Conservation (phyloP, 2,888 invertebrate genomes). For the Eilema depressum region DNA sequence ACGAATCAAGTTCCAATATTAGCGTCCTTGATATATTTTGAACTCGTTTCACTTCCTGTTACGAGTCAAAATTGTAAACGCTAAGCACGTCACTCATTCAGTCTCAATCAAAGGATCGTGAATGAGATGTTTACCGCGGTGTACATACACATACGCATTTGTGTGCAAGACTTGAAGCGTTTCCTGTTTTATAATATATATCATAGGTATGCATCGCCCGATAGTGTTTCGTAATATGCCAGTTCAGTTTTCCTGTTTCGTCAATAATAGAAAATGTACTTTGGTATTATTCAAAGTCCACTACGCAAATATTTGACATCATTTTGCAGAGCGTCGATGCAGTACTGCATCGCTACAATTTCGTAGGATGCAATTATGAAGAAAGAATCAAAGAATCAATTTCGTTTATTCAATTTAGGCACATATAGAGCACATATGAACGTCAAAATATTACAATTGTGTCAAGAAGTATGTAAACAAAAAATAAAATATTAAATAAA, state of each 20-base stretch:
- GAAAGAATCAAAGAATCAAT: too few species aligned
- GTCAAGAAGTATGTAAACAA: too few species aligned
- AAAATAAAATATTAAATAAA: too few species aligned
- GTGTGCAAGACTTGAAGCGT: conserved; percentile 64
- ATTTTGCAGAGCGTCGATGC: conserved; percentile 15
- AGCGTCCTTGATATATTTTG: conserved; percentile 81
- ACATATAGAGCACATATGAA: too few species aligned
- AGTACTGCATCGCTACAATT: conserved; percentile 28
- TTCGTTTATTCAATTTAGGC: too few species aligned
- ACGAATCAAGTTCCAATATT: conserved; percentile 72
- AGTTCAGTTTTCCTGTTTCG: conserved; percentile 34
- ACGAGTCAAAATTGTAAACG: conserved; percentile 76
- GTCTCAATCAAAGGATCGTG: conserved; percentile 83
- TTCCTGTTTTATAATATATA: conserved; percentile 71
- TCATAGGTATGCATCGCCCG: conserved; percentile 38
- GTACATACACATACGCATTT: conserved; percentile 54
- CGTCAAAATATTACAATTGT: too few species aligned
- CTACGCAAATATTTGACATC: conserved; percentile 22
- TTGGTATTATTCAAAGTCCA: conserved; percentile 12
- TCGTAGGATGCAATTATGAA: conserved; percentile 22
- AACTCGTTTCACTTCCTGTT: conserved; percentile 83
- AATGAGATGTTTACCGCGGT: conserved; percentile 82
- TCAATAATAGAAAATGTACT: conserved; percentile 18
- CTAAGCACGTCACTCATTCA: conserved; percentile 84
- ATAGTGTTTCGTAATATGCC: conserved; percentile 31